Conservation (phyloP, 1,140 invertebrate genomes). For the Macrostomum lignano region DNA sequence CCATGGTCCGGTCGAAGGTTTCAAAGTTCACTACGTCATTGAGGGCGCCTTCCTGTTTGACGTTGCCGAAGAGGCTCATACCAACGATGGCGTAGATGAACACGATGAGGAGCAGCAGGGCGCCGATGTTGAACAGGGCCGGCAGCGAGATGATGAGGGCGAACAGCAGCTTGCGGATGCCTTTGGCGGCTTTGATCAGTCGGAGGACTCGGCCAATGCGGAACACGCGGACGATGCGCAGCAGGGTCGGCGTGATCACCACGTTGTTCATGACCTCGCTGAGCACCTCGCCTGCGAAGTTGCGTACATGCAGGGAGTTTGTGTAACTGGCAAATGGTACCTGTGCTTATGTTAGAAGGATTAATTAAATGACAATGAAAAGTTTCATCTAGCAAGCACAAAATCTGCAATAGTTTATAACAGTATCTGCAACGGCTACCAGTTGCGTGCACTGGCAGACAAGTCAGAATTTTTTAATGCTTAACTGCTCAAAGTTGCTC, state of each 20-base stretch:
- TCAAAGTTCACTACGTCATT: constrained; percentile 45
- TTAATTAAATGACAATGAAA: too few species aligned
- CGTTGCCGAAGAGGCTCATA: constrained; percentile 67
- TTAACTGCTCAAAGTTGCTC: too few species aligned
- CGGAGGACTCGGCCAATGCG: constrained; percentile 69
- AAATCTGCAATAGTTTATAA: too few species aligned
- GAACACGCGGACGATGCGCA: constrained; percentile 75
- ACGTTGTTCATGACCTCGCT: too few species aligned
- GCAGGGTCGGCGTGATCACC: constrained; percentile 62
- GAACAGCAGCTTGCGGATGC: constrained; percentile 71
- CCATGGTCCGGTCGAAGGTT: constrained; percentile 69
- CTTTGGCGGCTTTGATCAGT: constrained; percentile 78
- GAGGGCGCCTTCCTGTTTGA: constrained; percentile 52
- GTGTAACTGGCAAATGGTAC: too few species aligned
- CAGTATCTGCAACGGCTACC: too few species aligned
- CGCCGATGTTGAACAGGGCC: constrained; percentile 74
- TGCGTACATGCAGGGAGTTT: too few species aligned
- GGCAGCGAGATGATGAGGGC: constrained; percentile 71
- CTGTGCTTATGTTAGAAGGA: too few species aligned
- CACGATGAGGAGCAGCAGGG: constrained; percentile 58
- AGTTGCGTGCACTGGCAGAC: too few species aligned
- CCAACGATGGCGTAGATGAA: constrained; percentile 86
- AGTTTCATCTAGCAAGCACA: too few species aligned
- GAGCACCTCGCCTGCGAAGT: too few species aligned
- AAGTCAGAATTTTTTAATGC: too few species aligned